Evolutionary conservation across 2,888 invertebrate genomes (phyloP).

Genomic region (Pseudoips prasinana): DNA sequence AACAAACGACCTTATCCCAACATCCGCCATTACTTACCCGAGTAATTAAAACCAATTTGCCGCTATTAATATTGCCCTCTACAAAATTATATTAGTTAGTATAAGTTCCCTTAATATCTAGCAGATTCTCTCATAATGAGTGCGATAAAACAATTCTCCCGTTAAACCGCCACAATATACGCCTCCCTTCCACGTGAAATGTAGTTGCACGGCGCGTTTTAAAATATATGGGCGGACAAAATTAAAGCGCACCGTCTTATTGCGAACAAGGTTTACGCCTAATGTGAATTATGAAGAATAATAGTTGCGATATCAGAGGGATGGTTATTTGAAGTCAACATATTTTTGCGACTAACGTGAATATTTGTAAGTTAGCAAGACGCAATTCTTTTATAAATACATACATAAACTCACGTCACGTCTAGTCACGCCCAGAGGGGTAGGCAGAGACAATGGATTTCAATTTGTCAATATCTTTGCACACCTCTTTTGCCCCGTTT

Average conservation of each 20-base stretch:
- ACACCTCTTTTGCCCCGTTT: too few species aligned
- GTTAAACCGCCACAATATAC: conserved; percentile 60
- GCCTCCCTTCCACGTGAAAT: conserved; percentile 54
- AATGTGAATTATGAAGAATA: conserved; percentile 35
- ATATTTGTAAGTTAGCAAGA: too few species aligned
- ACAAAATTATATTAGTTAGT: conserved; percentile 22
- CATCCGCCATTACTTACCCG: conserved; percentile 25
- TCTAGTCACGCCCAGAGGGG: too few species aligned
- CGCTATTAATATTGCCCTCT: conserved; percentile 20
- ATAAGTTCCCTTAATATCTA: conserved; percentile 39
- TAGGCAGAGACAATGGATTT: too few species aligned
- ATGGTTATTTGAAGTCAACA: not conserved
- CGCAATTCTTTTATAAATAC: too few species aligned
- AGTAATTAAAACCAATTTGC: conserved; percentile 31
- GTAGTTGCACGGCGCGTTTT: conserved; percentile 49
- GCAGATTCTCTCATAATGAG: conserved; percentile 66
- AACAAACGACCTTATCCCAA: not conserved
- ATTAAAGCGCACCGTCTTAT: conserved; percentile 47
- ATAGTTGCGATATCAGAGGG: conserved; percentile 20
- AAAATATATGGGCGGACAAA: conserved; percentile 57
- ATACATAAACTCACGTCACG: too few species aligned
- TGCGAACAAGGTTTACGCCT: conserved; percentile 30
- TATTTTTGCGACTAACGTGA: too few species aligned
- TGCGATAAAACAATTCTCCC: conserved; percentile 69
- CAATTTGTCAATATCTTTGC: too few species aligned